Conservation (phyloP, 2,888 invertebrate genomes). For the Erebia epiphron region DNA sequence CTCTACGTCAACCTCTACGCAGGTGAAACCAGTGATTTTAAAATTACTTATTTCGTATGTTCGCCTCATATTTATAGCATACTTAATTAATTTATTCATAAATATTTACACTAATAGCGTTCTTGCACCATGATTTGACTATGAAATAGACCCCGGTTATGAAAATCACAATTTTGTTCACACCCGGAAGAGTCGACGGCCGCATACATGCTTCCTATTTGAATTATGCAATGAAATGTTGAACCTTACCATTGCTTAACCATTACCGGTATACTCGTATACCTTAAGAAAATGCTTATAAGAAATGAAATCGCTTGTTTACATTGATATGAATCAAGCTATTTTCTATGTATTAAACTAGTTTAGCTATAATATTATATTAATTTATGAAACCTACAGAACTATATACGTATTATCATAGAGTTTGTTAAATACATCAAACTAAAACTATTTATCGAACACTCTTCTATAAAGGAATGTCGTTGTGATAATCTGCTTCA, state of each 20-base stretch:
- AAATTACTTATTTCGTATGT: not conserved
- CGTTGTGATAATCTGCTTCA: too few species aligned
- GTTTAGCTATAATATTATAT: too few species aligned
- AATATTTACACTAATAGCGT: conserved; percentile 30
- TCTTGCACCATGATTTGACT: conserved; percentile 68
- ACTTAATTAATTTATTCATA: conserved; percentile 1
- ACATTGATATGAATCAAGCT: not conserved
- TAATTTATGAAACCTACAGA: too few species aligned
- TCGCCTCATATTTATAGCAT: not conserved
- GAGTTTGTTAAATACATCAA: too few species aligned
- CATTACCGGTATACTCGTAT: not conserved
- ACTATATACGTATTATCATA: too few species aligned
- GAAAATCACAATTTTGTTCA: conserved; percentile 60
- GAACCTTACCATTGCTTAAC: conserved; percentile 49
- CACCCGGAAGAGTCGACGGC: conserved; percentile 57
- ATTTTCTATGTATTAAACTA: too few species aligned
- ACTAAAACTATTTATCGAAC: too few species aligned
- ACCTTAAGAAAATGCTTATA: not conserved
- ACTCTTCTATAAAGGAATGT: too few species aligned
- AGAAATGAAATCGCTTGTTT: not conserved
- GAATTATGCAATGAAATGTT: conserved; percentile 69
- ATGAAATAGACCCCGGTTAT: conserved; percentile 65
- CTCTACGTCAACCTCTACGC: too few species aligned
- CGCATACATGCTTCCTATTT: conserved; percentile 55
- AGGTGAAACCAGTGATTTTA: too few species aligned